phyloP scores from a whole-genome alignment of 2,113 vertebrate genomes.

The Chunga burmeisteri region DNA sequence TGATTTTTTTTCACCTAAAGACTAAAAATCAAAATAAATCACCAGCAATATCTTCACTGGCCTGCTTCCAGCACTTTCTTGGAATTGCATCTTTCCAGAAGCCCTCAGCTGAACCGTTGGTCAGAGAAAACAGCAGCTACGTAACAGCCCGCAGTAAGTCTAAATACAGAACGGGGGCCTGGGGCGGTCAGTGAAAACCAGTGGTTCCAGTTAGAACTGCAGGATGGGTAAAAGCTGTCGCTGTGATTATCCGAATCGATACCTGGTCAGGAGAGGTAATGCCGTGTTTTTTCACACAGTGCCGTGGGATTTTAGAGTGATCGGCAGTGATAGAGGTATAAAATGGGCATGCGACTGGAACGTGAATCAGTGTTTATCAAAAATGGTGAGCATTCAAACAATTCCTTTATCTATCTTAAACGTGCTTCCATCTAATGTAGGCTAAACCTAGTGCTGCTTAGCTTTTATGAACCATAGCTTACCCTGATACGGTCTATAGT shows the following conservation, averaged over 20 bases:
- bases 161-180: background rate
- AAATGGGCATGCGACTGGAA: background rate
- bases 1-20: background rate
- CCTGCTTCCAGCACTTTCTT: background rate
- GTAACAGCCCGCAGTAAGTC: background rate
- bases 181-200: background rate
- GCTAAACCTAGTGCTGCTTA: background rate
- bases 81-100: background rate
- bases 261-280: background rate
- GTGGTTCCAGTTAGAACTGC: background rate
- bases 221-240: background rate
- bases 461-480: background rate
- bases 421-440: background rate
- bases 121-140: background rate
- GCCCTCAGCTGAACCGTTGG: background rate
- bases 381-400: background rate
- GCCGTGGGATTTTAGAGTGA: background rate
- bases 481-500: background rate
- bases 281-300: background rate
- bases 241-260: background rate
- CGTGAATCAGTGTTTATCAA: background rate
- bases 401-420: background rate
- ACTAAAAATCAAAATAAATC: background rate
- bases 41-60: background rate
- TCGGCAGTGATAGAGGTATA: background rate